Percentiles rank a stretch among this genome's conserved stretches.
Evolutionary conservation across 2,113 vertebrate species (phyloP).

Genomic region (Prunella fulvescens): DNA sequence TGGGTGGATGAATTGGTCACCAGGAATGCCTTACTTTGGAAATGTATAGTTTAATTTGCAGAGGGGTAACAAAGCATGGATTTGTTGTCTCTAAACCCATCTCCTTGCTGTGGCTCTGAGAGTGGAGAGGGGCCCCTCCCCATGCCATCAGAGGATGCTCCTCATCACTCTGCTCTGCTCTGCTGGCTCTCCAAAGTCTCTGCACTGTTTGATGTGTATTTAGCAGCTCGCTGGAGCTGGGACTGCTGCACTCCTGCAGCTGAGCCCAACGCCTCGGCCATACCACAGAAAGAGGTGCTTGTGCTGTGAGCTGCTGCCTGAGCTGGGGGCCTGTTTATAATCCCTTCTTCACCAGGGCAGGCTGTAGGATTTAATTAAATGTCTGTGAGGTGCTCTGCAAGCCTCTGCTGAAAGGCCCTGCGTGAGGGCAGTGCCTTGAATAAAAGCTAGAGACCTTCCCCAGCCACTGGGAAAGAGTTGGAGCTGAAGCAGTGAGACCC

Average conservation of each 20-base stretch:
- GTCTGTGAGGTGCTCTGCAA: neutral
- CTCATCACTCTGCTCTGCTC: neutral
- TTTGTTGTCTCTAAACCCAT: neutral
- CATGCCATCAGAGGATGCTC: neutral
- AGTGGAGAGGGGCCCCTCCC: neutral
- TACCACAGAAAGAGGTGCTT: neutral
- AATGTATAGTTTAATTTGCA: neutral
- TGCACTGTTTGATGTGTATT: neutral
- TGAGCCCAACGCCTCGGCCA: rapidly evolving
- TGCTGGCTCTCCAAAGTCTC: neutral
- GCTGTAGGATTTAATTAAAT: constrained; percentile 22
- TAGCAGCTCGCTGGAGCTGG: neutral
- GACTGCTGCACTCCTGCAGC: neutral
- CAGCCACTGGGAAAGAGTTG: neutral
- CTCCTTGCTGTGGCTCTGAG: neutral
- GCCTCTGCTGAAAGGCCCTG: constrained; percentile 4
- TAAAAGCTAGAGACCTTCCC: constrained; percentile 21
- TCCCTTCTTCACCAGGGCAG: neutral
- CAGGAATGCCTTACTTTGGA: neutral
- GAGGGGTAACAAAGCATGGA: rapidly evolving
- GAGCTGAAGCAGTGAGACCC: constrained; percentile 24
- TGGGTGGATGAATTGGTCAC: neutral
- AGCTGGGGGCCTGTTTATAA: neutral
- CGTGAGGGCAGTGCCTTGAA: neutral
- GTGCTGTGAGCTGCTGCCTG: neutral